Percentiles rank a stretch among this genome's conserved stretches.
Conservation (phyloP, 2,113 vertebrate species). For the Microtus ochrogaster region DNA sequence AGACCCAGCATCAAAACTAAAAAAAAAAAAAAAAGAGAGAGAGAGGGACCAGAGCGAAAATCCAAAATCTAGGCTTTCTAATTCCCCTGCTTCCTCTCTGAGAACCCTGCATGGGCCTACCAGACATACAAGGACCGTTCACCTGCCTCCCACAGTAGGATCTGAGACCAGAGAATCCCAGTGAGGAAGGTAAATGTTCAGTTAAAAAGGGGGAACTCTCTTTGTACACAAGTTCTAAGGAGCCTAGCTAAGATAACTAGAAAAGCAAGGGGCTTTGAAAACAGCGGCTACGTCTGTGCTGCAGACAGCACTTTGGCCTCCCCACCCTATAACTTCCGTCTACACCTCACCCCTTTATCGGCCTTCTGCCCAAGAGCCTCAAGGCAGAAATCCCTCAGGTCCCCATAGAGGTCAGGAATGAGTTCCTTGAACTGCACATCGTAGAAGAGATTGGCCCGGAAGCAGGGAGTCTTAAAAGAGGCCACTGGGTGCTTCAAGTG, state of each 20-base stretch:
- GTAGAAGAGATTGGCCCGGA: slow-evolving; percentile 95
- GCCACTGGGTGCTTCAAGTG: slow-evolving; percentile 88
- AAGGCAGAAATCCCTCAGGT: slow-evolving; percentile 92
- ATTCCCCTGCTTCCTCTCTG: not conserved
- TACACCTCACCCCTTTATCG: slow-evolving; percentile 81
- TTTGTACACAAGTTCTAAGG: not conserved
- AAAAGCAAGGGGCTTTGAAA: not conserved
- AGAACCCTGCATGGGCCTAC: not conserved
- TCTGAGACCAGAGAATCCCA: not conserved
- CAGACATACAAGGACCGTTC: not conserved
- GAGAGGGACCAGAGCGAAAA: not conserved
- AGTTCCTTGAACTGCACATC: slow-evolving; percentile 96
- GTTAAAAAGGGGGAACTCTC: not conserved
- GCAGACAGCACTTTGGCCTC: not conserved
- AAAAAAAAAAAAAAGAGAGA: not conserved
- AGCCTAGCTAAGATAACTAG: not conserved
- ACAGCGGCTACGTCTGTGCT: not conserved
- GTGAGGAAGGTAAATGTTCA: not conserved
- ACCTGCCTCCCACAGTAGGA: not conserved
- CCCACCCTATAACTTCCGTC: no score
- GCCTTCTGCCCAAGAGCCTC: slow-evolving; percentile 88
- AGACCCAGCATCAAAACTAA: not conserved
- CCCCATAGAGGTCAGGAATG: slow-evolving; percentile 89
- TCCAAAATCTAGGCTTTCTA: not conserved
- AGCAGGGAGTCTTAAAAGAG: slow-evolving; percentile 92